Evolutionary conservation across 2,888 invertebrate genomes (phyloP), one percentile per base, ranked within the genome.

Genomic region (Chymomyza caudatula): DNA sequence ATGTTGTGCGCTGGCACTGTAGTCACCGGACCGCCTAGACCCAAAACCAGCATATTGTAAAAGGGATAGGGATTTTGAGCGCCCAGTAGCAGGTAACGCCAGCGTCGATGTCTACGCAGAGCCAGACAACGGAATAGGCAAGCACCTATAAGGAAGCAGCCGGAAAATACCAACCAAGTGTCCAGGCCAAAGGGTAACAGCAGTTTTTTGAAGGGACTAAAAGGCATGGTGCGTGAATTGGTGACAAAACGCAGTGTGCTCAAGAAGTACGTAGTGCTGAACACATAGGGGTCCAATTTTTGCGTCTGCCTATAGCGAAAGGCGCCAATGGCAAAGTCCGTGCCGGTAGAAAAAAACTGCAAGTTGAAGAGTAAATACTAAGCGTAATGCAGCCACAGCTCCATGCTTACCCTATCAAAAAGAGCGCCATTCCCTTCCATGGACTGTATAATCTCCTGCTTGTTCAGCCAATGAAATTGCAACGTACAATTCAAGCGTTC

Each of bases 261-360:
- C 6, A 73, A 11, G 37, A 74, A 82, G 49, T 83, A 85, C 5
- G 65, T 22, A 3, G 63, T 57, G 2, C 78, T 73, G 0, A 77
- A 73, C 1, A 63, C 65, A 37, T 73, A 77, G 4, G 57, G 57
- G 53, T 78, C 78, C 0, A 65, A 57, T 8, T 63, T 8, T 1
- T 57, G 52, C 1, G 69, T 71, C 0, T 76, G 75, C 43, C 77
- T 79, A 44, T 74, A 74, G 37, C 72, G 76, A 20, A 77, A 77
- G 4, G 77, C 74, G 15, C 83, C 85, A 17, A 80, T 65, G 0
- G 68, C 71, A 44, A 81, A 79, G 52, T 85, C 81, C 1, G 71
- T 63, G 8, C 76, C 76, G 0, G 4, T 37, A 5, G 19, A 11
- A 56, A 83, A 83, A 2, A 83, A 63, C 83, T 85, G 60, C 5